Evolutionary conservation across 2,113 vertebrate species (phyloP).

Genomic region (Ceyx melanurus): DNA sequence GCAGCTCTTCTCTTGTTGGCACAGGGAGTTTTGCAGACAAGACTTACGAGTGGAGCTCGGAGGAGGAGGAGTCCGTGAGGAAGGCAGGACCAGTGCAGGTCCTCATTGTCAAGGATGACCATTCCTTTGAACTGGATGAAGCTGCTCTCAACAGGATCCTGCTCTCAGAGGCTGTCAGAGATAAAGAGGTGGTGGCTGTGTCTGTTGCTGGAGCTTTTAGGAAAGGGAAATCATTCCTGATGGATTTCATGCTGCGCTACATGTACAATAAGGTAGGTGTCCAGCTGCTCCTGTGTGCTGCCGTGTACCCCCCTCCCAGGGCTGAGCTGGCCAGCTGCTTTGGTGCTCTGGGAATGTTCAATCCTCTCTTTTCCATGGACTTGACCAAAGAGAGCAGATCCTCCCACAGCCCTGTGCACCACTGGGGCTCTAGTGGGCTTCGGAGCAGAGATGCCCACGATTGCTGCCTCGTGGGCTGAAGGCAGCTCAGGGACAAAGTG

Average conservation of each 20-base stretch:
- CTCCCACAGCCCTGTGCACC: not conserved
- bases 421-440: not conserved
- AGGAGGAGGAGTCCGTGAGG: slow-evolving; percentile 91
- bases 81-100: slow-evolving; percentile 93
- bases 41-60: slow-evolving; percentile 92
- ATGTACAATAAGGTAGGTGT: slow-evolving; percentile 92
- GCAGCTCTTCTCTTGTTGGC: not conserved
- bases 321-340: not conserved
- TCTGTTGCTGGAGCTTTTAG: slow-evolving; percentile 96
- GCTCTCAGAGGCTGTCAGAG: slow-evolving; percentile 88
- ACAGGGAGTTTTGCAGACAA: slow-evolving; percentile 87
- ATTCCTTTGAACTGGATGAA: slow-evolving; percentile 97
- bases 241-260: slow-evolving; percentile 99
- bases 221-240: slow-evolving; percentile 98
- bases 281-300: not conserved
- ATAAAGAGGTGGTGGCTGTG: slow-evolving; percentile 93
- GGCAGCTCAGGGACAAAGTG: not conserved
- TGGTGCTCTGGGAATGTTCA: not conserved
- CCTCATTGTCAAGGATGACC: slow-evolving; percentile 95
- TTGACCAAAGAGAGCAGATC: not conserved
- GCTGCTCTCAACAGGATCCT: slow-evolving; percentile 90
- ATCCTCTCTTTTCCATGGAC: not conserved
- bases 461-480: not conserved
- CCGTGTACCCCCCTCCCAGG: accelerated
- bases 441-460: not conserved